These are phyloP conservation scores for Ammodytes marinus DNA, from an alignment of 2,113 vertebrate genomes.

Conservation along the genomic window DNA sequence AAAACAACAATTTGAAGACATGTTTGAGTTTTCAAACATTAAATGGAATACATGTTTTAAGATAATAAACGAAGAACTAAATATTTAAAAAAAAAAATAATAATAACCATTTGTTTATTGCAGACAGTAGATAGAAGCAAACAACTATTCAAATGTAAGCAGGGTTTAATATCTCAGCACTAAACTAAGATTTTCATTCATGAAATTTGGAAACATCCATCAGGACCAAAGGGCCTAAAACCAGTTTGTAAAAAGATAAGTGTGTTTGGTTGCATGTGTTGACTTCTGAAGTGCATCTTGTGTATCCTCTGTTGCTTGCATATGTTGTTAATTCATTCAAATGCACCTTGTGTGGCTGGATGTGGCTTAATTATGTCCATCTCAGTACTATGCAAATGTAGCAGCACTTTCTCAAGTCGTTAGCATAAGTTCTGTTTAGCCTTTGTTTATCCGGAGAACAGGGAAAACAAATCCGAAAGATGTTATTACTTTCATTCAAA, in stretches of 20 bases:
- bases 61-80: neutral
- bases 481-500: constrained; percentile 45
- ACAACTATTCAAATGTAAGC: neutral
- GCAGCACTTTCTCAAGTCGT: constrained; percentile 45
- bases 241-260: neutral
- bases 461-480: constrained; percentile 31
- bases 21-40: neutral
- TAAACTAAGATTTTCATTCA: neutral
- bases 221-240: neutral
- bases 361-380: constrained; percentile 57
- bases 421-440: constrained; percentile 52
- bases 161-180: neutral
- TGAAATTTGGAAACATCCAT: neutral
- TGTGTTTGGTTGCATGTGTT: constrained; percentile 11
- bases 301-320: constrained; percentile 45
- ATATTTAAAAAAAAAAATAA: neutral
- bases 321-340: constrained; percentile 68
- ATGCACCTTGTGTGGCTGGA: constrained; percentile 64
- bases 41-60: neutral
- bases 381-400: constrained; percentile 55
- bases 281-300: constrained; percentile 29
- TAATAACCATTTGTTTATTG: neutral
- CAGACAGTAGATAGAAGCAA: neutral
- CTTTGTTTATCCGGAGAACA: constrained; percentile 38
- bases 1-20: neutral